Conservation (phyloP, 2,888 invertebrate species). For the Agrochola lota region DNA sequence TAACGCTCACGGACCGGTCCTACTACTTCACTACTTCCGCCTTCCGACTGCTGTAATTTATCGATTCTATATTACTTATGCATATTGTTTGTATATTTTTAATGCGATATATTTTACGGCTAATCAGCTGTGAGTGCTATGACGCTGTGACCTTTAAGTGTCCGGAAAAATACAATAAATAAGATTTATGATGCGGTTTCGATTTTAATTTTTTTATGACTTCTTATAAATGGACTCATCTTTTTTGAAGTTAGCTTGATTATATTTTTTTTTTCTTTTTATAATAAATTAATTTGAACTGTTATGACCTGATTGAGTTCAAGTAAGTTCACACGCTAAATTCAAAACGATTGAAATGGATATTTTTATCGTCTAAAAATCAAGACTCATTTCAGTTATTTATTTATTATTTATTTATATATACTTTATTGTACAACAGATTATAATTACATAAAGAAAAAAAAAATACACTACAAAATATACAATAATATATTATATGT, state of each 20-base stretch:
- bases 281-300: slow-evolving; percentile 1
- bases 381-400: not conserved
- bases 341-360: not conserved
- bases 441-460: too few species aligned
- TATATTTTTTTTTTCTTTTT: not conserved
- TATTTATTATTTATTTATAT: too few species aligned
- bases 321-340: not conserved
- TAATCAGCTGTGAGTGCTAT: slow-evolving; percentile 30
- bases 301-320: not conserved
- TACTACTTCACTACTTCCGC: slow-evolving; percentile 75
- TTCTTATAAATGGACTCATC: slow-evolving; percentile 18
- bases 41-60: slow-evolving; percentile 79
- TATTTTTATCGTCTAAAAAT: not conserved
- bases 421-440: too few species aligned
- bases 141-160: slow-evolving; percentile 51
- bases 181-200: slow-evolving; percentile 19
- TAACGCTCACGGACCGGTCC: slow-evolving; percentile 74
- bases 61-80: slow-evolving; percentile 40
- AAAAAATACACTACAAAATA: too few species aligned
- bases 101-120: slow-evolving; percentile 21
- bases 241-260: slow-evolving; percentile 21
- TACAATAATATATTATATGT: too few species aligned
- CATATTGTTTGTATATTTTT: slow-evolving; percentile 55
- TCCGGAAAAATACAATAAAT: slow-evolving; percentile 40
- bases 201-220: slow-evolving; percentile 23